Evolutionary conservation across 2,888 invertebrate species (phyloP), one percentile per base, ranked within the genome.

Genomic region (Drosophila conformis): DNA sequence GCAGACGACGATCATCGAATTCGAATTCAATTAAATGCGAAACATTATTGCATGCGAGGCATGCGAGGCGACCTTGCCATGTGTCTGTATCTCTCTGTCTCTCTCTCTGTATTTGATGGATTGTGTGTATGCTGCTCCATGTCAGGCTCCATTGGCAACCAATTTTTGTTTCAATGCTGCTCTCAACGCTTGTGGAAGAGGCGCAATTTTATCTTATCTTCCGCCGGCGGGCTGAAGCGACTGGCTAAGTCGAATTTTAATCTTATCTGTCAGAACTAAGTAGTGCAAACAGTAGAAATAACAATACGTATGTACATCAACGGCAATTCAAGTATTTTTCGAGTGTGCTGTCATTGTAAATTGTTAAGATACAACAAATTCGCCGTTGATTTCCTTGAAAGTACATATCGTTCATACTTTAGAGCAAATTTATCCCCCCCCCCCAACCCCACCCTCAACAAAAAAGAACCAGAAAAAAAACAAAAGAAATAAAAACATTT

Each of bases 211-310:
- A 88, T 85, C 88, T 88, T 88, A 88, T 85, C 88, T 64, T 48
- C 48, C 21, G 2, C 38, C 21, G 33, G 65, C 63, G 36, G 33
- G 59, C 53, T 38, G 66, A 59, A 42, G 56, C 69, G 40, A 38
- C 78, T 40, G 76, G 70, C 82, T 85, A 87, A 84, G 83, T 82
- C 88, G 78, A 72, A 85, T 81, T 80, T 80, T 88, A 86, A 85
- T 85, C 85, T 85, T 85, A 85, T 85, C 85, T 82, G 75, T 69
- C 85, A 78, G 77, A 83, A 86, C 80, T 88, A 88, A 88, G 86
- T 83, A 88, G 80, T 88, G 79, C 88, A 88, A 85, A 88, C 86
- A 85, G 57, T 61, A 79, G 73, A 64, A 71, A 67, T 38, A 77
- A 69, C 59, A 74, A 74, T 29, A 29, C 49, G 15, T 31, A 70